A percentile compares a stretch with the other conserved stretches of the same genome.
These are phyloP conservation scores for Empidonax alnorum DNA, from an alignment of 2,113 vertebrate species.

Conservation along the genomic window DNA sequence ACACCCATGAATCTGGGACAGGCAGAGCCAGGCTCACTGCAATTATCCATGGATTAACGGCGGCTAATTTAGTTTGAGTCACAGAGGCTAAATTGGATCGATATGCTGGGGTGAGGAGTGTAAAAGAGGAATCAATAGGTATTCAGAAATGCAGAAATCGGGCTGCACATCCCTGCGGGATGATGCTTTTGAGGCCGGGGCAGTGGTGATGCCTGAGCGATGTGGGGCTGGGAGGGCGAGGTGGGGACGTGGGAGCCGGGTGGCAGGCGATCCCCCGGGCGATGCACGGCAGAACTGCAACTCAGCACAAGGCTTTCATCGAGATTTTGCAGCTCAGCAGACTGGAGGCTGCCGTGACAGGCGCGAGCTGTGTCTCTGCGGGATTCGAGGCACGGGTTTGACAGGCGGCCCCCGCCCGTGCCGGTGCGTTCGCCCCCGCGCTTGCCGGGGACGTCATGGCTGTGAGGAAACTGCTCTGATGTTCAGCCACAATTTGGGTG, in stretches of 20 bases:
- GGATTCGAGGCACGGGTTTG: neutral
- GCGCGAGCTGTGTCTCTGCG: neutral
- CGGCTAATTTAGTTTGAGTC: slow-evolving; percentile 57
- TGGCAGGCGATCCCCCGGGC: neutral
- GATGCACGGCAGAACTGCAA: neutral
- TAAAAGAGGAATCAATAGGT: neutral
- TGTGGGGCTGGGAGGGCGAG: neutral
- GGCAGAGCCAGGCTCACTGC: neutral
- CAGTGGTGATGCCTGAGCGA: rapidly evolving
- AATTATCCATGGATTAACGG: slow-evolving; percentile 33
- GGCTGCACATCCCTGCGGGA: neutral
- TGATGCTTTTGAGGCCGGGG: neutral
- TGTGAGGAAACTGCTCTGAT: neutral
- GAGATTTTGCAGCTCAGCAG: slow-evolving; percentile 9
- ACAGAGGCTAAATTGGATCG: slow-evolving; percentile 8
- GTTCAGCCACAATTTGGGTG: neutral
- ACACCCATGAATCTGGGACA: neutral
- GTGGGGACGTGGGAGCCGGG: rapidly evolving
- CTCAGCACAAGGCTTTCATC: neutral
- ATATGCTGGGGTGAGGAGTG: neutral
- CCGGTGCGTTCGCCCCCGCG: rapidly evolving
- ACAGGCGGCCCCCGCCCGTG: neutral
- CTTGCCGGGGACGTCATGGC: rapidly evolving
- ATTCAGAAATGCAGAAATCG: neutral
- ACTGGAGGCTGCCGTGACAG: neutral